A percentile compares a stretch with the other conserved stretches of the same genome.
Evolutionary conservation across 1,140 invertebrate genomes (phyloP).

Genomic region (Hesperophylax magnus): DNA sequence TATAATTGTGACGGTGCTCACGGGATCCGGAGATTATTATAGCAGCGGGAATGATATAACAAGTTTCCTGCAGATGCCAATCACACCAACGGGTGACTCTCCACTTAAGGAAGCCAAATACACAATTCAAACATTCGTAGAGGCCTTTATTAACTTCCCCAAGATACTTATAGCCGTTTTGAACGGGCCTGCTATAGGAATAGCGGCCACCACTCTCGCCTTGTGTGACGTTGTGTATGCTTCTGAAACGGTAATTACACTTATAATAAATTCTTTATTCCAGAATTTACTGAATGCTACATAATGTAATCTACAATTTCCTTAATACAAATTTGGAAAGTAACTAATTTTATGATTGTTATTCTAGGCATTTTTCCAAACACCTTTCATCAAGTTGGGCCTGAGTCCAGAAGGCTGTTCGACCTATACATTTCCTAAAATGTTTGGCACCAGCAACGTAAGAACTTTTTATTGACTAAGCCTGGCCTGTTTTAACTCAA

Average conservation of each 20-base stretch:
- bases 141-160: conserved; percentile 87
- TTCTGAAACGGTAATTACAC: conserved; percentile 73
- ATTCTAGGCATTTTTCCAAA: conserved; percentile 85
- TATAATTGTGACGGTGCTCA: conserved; percentile 78
- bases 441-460: conserved; percentile 86
- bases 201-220: conserved; percentile 85
- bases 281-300: too few relatives aligned
- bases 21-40: conserved; percentile 85
- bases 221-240: conserved; percentile 93
- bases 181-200: conserved; percentile 95
- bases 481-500: too few relatives aligned
- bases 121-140: conserved; percentile 77
- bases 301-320: too few relatives aligned
- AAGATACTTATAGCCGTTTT: conserved; percentile 91
- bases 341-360: conserved; percentile 45
- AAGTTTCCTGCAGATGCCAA: conserved; percentile 40
- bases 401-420: conserved; percentile 89
- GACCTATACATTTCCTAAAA: conserved; percentile 84
- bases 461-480: conserved; percentile 14
- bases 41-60: conserved; percentile 91
- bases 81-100: conserved; percentile 44
- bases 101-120: conserved; percentile 58
- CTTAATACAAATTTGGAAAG: too few relatives aligned
- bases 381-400: conserved; percentile 87
- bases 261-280: not conserved